Percentiles rank a stretch among this genome's conserved stretches.
Conservation (phyloP, 2,888 invertebrate species). For the Caenorhabditis sp. region DNA sequence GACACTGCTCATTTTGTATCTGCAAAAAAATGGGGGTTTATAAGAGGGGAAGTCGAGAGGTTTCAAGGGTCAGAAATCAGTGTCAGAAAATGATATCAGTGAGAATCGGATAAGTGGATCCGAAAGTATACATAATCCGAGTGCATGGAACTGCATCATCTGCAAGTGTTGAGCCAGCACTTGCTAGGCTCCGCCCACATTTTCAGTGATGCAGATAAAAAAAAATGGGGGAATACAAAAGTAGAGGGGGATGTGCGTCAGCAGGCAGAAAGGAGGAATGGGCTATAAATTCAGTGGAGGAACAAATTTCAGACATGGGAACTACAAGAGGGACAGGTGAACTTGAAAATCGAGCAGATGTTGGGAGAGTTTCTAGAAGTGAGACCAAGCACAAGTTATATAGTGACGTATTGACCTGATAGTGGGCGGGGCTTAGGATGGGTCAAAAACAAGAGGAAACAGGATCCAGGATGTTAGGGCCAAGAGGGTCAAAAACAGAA, state of each 20-base stretch:
- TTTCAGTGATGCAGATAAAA: slow-evolving; percentile 15
- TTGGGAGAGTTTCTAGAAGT: too few species aligned
- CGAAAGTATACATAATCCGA: not conserved
- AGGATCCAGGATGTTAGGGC: not conserved
- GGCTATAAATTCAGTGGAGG: not conserved
- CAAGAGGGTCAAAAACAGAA: too few species aligned
- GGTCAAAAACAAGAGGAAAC: slow-evolving; percentile 1
- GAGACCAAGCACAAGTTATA: too few species aligned
- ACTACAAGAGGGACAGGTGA: not conserved
- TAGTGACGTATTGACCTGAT: too few species aligned
- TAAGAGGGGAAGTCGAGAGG: not conserved
- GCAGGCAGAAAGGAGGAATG: not conserved
- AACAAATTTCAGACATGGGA: not conserved
- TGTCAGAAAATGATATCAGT: not conserved
- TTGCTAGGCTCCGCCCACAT: slow-evolving; percentile 6
- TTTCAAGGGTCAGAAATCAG: not conserved
- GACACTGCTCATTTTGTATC: slow-evolving; percentile 30
- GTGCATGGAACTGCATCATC: slow-evolving; percentile 11
- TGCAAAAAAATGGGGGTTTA: too few species aligned
- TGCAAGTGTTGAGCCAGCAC: slow-evolving; percentile 1
- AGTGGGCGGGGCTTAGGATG: not conserved
- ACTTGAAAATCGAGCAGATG: too few species aligned
- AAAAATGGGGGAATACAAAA: slow-evolving; percentile 32
- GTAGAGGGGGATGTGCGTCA: slow-evolving; percentile 4
- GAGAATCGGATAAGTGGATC: not conserved